Base-by-base conservation (phyloP, 2,113 vertebrate species). In the Periophthalmodon schlosseri region DNA sequence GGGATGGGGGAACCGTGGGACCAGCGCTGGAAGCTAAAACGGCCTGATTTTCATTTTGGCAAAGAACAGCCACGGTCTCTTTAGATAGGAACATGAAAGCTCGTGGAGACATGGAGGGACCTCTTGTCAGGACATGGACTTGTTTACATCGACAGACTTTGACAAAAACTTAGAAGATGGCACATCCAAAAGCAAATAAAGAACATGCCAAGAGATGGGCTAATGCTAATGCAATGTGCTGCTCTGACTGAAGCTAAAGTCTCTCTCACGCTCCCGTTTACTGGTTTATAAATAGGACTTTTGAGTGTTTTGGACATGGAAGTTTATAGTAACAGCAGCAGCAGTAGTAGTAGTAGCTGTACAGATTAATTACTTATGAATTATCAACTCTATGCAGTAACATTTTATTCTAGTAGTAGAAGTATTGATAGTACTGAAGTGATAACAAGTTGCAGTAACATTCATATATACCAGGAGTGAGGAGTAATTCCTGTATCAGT, bases 21-120 rank as follows among this genome's bases (percentile, higher is more conserved):
- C 87, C 80, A 78, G 69, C 11, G 28, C 77, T 86, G 73, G 73
- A 84, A 88, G 82, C 69, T 82, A 89, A 86, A 79, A 61, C 75
- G 61, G 66, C 74, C 64, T 64, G 47, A 12, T 52, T 72, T 36
- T 52, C 69, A 24, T 56, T 50, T 49, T 21, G 63, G 64, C 68
- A 70, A 72, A 76, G 66, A 77, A 73, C 79, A 85, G 70, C 72
- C 72, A 69, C 69, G 73, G 72, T 84, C 74, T 73, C 63, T 65
- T 82, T 80, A 74, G 84, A 86, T 83, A 73, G 73, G 75, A 83
- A 87, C 89, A 86, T 90, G 81, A 88, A 92, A 91, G 87, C 70
- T 74, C 81, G 83, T 34, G 61, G 73, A 84, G 77, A 71, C 56
- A 24, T 36, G 66, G 76, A 34, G 82, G 84, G 70, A 80, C 75